Percentiles rank a stretch among this genome's conserved stretches.
Evolutionary conservation across 2,797 vertebrate genomes (phyloP).

Genomic region (Helicolenus hilgendorfi): DNA sequence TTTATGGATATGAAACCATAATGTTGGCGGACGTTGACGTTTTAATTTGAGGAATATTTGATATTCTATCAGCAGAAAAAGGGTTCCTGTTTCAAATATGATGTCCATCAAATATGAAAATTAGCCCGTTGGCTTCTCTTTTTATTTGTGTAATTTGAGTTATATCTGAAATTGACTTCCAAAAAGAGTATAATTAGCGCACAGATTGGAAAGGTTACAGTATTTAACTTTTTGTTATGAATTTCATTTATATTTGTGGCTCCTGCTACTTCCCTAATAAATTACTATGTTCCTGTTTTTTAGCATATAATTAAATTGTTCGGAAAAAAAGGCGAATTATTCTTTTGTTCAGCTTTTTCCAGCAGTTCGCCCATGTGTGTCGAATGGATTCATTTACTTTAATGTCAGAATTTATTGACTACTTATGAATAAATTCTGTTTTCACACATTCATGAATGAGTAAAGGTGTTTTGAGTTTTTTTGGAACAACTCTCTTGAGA

Average conservation of each 20-base stretch:
- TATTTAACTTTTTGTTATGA: not conserved
- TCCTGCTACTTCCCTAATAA: not conserved
- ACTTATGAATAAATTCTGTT: slow-evolving; percentile 11
- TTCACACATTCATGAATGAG: not conserved
- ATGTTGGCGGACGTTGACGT: not conserved
- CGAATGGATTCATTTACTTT: slow-evolving; percentile 1
- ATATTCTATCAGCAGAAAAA: not conserved
- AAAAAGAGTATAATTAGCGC: not conserved
- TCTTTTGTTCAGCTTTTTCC: not conserved
- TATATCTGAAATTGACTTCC: not conserved
- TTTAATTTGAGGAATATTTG: not conserved
- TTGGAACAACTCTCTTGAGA: slow-evolving; percentile 5
- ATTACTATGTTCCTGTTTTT: not conserved
- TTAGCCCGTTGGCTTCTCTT: not conserved
- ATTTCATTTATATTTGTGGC: not conserved
- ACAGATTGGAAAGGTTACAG: not conserved
- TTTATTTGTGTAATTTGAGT: not conserved
- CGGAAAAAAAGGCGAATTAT: not conserved
- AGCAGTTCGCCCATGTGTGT: not conserved
- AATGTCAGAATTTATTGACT: slow-evolving; percentile 4
- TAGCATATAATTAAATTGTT: not conserved
- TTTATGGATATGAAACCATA: not conserved
- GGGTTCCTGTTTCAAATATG: not conserved
- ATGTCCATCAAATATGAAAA: not conserved
- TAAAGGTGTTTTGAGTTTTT: slow-evolving; percentile 42